These are phyloP conservation scores for Fulmarus glacialis DNA, from an alignment of 2,113 vertebrate species.

Conservation along the genomic window DNA sequence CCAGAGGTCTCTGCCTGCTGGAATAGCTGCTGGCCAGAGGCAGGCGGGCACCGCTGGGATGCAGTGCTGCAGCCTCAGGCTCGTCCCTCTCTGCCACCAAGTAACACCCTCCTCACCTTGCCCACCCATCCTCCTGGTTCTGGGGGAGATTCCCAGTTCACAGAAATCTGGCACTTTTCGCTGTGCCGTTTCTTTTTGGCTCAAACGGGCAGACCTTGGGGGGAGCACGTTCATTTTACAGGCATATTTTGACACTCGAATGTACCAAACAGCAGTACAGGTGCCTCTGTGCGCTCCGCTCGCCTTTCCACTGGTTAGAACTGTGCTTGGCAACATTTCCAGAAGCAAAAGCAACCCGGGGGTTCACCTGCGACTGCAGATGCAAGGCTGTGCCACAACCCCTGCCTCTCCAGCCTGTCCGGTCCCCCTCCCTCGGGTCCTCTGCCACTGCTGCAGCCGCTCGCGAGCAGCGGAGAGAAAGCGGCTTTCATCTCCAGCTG, in stretches of 20 bases:
- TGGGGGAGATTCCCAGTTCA: background rate
- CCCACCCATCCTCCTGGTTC: background rate
- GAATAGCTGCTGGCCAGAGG: background rate
- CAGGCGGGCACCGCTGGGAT: background rate
- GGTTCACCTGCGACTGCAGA: background rate
- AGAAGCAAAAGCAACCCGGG: background rate
- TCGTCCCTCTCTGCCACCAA: background rate
- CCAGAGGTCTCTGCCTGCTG: background rate
- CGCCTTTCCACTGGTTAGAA: background rate
- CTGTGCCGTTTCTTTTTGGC: background rate
- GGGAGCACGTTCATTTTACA: background rate
- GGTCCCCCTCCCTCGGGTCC: background rate
- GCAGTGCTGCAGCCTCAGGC: background rate
- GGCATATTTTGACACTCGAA: background rate
- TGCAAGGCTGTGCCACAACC: background rate
- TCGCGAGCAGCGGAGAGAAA: background rate
- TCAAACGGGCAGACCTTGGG: background rate
- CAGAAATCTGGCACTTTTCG: background rate
- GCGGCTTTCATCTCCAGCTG: background rate
- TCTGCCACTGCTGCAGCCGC: background rate
- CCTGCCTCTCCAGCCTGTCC: background rate
- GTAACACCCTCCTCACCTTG: background rate
- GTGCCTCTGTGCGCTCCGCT: fast-evolving
- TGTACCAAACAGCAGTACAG: fast-evolving
- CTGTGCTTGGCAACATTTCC: background rate